Percentiles rank a stretch among this genome's conserved stretches.
These are phyloP conservation scores for Hirundichthys speculiger DNA, from an alignment of 2,113 vertebrate genomes.

Conservation along the genomic window DNA sequence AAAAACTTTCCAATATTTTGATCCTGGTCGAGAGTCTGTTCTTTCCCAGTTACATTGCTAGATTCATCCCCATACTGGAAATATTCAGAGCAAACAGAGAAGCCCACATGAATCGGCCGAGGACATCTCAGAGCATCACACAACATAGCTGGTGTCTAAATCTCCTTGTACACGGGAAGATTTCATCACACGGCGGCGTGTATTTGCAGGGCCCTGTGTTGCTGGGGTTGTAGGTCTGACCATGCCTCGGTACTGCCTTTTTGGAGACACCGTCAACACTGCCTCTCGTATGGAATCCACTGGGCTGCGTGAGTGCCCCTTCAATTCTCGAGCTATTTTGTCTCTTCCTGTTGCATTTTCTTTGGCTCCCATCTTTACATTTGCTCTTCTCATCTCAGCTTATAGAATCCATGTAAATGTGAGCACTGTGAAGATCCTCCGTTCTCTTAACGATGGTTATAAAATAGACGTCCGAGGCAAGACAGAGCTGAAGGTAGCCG, in stretches of 20 bases:
- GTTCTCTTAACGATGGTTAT: constrained; percentile 87
- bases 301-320: constrained; percentile 84
- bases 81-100: too few relatives aligned
- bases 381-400: constrained; percentile 73
- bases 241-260: constrained; percentile 95
- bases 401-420: constrained; percentile 93
- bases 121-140: too few relatives aligned
- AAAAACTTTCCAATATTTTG: too few relatives aligned
- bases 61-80: too few relatives aligned
- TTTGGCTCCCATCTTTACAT: neutral
- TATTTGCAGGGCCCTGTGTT: constrained; percentile 85
- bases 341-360: neutral
- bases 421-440: constrained; percentile 87
- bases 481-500: constrained; percentile 89
- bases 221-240: constrained; percentile 90
- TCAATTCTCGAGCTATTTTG: neutral
- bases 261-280: constrained; percentile 94
- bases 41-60: too few relatives aligned
- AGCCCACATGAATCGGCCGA: too few relatives aligned
- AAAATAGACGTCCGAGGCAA: constrained; percentile 88
- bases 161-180: neutral
- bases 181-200: neutral
- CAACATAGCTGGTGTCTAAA: too few relatives aligned
- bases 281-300: constrained; percentile 94
- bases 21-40: too few relatives aligned